These are phyloP conservation scores for Athene noctua DNA, from an alignment of 2,113 vertebrate genomes.

Conservation along the genomic window DNA sequence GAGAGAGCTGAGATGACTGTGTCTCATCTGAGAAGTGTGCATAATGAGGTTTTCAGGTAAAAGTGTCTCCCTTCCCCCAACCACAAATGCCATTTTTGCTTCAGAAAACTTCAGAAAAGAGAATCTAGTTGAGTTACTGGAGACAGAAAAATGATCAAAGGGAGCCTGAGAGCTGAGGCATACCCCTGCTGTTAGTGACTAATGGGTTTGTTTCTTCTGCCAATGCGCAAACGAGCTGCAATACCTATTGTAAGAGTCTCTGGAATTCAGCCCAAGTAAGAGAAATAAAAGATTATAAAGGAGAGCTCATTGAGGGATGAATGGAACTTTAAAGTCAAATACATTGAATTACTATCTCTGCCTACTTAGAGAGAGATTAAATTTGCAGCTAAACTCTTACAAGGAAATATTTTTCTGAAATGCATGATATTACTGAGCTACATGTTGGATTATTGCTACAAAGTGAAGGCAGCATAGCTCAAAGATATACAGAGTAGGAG, in stretches of 20 bases:
- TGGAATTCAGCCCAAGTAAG: conserved; percentile 2
- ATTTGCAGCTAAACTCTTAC: not conserved
- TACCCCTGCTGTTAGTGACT: conserved; percentile 55
- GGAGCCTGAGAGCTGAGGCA: not conserved
- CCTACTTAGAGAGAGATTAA: not conserved
- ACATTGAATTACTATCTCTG: conserved; percentile 12
- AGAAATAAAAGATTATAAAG: conserved; percentile 38
- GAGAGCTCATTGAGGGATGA: not conserved
- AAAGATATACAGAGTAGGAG: not conserved
- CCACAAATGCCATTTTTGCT: conserved; percentile 13
- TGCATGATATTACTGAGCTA: not conserved
- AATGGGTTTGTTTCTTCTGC: conserved; percentile 56
- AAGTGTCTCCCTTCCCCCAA: not conserved
- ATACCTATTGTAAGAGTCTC: conserved; percentile 7
- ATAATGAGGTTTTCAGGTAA: not conserved
- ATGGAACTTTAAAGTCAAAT: conserved; percentile 39
- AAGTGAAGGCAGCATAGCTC: not conserved
- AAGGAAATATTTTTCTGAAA: conserved; percentile 40
- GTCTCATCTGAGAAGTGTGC: not conserved
- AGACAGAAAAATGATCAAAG: conserved; percentile 54
- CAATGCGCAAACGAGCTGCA: not conserved
- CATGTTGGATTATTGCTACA: not conserved
- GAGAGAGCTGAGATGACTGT: not conserved
- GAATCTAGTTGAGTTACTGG: conserved; percentile 1
- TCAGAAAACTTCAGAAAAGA: conserved; percentile 26